Conservation (phyloP, 2,113 vertebrate genomes). For the Trogon surrucura region DNA sequence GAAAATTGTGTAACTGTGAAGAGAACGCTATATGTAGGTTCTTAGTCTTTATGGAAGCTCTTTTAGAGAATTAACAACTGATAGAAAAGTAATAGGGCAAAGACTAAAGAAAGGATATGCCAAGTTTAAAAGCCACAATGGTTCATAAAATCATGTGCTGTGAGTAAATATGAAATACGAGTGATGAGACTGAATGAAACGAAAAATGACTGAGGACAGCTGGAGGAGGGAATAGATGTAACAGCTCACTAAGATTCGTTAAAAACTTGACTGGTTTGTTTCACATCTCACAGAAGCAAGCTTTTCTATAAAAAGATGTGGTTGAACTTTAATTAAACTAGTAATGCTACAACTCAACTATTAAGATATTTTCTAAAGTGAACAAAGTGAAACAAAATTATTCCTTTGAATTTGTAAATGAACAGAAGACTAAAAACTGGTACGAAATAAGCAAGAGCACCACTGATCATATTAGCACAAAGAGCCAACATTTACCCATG, state of each 20-base stretch:
- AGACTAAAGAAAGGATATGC: neutral
- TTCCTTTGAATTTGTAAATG: neutral
- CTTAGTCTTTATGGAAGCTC: neutral
- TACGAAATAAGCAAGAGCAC: neutral
- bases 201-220: neutral
- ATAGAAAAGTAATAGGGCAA: neutral
- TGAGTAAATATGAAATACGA: neutral
- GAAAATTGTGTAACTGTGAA: constrained; percentile 1
- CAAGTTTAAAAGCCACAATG: neutral
- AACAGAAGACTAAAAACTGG: neutral
- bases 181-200: neutral
- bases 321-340: neutral
- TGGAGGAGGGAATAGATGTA: neutral
- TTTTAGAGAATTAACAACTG: neutral
- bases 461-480: neutral
- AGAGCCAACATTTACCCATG: neutral
- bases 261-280: neutral
- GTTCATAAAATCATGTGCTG: neutral
- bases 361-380: neutral
- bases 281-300: neutral
- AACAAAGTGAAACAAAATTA: neutral
- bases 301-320: neutral
- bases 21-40: neutral
- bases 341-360: neutral
- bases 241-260: neutral